phyloP scores from a whole-genome alignment of 2,797 vertebrate species.

The Otolemur crassicaudatus region DNA sequence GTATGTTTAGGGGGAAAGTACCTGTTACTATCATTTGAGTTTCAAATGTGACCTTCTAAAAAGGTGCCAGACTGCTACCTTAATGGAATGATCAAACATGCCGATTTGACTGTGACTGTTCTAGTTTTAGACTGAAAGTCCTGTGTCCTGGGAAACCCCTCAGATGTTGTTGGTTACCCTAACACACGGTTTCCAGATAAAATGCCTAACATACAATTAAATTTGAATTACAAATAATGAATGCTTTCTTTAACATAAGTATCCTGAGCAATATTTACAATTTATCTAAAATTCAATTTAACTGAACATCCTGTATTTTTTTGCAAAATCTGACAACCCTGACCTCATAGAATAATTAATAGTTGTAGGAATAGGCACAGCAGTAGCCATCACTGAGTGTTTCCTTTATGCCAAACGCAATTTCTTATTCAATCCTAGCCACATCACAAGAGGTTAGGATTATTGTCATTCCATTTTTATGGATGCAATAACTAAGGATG shows the following conservation, averaged over 20 bases:
- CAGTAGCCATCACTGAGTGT: background rate
- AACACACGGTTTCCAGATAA: background rate
- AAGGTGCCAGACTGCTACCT: background rate
- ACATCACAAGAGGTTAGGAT: background rate
- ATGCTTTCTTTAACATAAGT: background rate
- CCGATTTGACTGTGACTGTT: background rate
- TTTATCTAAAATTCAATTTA: conserved; percentile 58
- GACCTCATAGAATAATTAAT: background rate
- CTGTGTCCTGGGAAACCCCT: background rate
- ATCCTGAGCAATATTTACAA: background rate
- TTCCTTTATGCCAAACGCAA: background rate
- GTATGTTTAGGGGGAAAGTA: background rate
- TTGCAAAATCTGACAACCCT: conserved; percentile 39
- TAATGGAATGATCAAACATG: background rate
- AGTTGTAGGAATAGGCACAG: background rate
- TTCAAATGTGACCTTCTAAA: conserved; percentile 18
- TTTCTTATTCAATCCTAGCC: conserved; percentile 35
- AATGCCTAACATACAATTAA: background rate
- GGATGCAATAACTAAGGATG: background rate
- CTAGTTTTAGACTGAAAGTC: background rate
- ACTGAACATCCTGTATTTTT: background rate
- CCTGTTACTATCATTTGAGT: background rate
- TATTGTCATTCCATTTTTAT: background rate
- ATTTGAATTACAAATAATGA: conserved; percentile 15
- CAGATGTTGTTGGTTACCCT: background rate